phyloP scores from a whole-genome alignment of 1,140 invertebrate species.

The Chymomyza costata region DNA sequence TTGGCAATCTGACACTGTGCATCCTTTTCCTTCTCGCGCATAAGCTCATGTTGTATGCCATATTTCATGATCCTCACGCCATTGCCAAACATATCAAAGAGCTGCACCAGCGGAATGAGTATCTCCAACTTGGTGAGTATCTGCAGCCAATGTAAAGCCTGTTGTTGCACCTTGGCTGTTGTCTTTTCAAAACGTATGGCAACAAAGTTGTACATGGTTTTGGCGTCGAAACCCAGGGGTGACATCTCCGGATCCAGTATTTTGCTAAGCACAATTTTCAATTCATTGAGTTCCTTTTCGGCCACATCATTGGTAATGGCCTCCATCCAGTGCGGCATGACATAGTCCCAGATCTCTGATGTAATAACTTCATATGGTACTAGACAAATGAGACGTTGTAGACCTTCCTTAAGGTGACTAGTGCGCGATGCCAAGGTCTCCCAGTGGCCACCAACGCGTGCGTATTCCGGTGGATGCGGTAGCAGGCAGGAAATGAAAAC shows the following conservation, averaged over 20 bases:
- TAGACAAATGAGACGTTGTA: slow-evolving; percentile 93
- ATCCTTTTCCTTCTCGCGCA: slow-evolving; percentile 75
- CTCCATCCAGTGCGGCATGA: slow-evolving; percentile 99
- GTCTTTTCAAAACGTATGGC: slow-evolving; percentile 89
- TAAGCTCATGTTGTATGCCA: slow-evolving; percentile 75
- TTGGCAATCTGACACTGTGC: slow-evolving; percentile 47
- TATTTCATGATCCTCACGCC: slow-evolving; percentile 83
- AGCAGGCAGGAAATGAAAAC: slow-evolving; percentile 88
- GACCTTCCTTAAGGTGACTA: slow-evolving; percentile 95
- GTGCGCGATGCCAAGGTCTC: slow-evolving; percentile 92
- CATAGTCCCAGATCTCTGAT: slow-evolving; percentile 96
- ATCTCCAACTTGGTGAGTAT: slow-evolving; percentile 92
- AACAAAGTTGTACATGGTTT: slow-evolving; percentile 97
- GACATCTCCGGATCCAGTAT: slow-evolving; percentile 97
- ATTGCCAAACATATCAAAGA: slow-evolving; percentile 93
- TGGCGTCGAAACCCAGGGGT: slow-evolving; percentile 93
- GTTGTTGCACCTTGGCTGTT: slow-evolving; percentile 91
- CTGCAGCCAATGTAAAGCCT: slow-evolving; percentile 97
- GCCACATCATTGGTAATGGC: slow-evolving; percentile 96
- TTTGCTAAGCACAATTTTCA: slow-evolving; percentile 96
- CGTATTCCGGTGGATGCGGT: slow-evolving; percentile 82
- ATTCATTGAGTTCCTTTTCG: slow-evolving; percentile 91
- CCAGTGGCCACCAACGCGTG: slow-evolving; percentile 94
- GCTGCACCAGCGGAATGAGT: slow-evolving; percentile 87
- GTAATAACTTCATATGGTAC: slow-evolving; percentile 98